Evolutionary conservation across 2,888 invertebrate species (phyloP).

Genomic region (Gandaritis pyraliata): DNA sequence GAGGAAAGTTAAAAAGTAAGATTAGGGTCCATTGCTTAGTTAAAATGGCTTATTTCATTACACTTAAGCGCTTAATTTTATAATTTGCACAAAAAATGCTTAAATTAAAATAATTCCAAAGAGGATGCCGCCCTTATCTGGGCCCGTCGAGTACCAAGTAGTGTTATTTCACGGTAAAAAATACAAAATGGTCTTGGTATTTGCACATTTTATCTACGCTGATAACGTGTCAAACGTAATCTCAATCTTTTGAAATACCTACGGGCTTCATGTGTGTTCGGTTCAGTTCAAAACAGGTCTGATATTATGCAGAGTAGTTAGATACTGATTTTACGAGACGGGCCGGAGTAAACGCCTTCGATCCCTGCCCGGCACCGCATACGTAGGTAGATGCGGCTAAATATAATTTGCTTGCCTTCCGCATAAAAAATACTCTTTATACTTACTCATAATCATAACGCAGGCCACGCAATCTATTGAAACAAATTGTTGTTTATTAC

Average conservation of each 20-base stretch:
- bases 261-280: constrained; percentile 65
- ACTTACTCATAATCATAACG: constrained; percentile 42
- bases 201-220: constrained; percentile 60
- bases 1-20: constrained; percentile 35
- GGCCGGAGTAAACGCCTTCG: constrained; percentile 66
- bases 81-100: constrained; percentile 52
- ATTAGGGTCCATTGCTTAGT: constrained; percentile 40
- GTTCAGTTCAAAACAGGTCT: constrained; percentile 65
- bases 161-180: constrained; percentile 24
- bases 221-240: constrained; percentile 72
- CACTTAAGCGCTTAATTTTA: constrained; percentile 48
- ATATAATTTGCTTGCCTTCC: constrained; percentile 57
- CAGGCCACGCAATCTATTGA: constrained; percentile 10
- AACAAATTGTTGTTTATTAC: constrained; percentile 6
- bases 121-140: constrained; percentile 41
- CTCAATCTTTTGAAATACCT: constrained; percentile 66
- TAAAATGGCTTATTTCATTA: constrained; percentile 49
- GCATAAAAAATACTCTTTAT: constrained; percentile 45
- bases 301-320: constrained; percentile 74
- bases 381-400: constrained; percentile 52
- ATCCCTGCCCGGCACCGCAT: constrained; percentile 52
- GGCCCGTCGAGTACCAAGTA: constrained; percentile 24
- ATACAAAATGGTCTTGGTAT: constrained; percentile 45
- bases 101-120: constrained; percentile 53
- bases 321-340: constrained; percentile 80